These are phyloP conservation scores for Aleiodes testaceus DNA, from an alignment of 2,888 invertebrate genomes.

Conservation along the genomic window DNA sequence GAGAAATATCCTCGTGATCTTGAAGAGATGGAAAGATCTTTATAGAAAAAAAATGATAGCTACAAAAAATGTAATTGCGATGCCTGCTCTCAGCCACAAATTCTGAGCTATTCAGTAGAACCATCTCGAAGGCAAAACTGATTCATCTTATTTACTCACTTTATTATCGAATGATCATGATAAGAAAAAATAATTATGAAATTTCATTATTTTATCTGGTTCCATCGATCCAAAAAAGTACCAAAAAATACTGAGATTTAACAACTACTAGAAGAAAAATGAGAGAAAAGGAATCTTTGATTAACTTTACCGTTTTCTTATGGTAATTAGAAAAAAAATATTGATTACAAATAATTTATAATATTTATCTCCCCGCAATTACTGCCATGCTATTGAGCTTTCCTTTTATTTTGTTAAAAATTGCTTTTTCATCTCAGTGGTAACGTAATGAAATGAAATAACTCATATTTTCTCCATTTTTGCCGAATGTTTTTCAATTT, in stretches of 20 bases:
- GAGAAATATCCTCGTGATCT: too few species aligned
- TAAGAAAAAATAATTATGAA: too few species aligned
- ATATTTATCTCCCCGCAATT: slow-evolving; percentile 36
- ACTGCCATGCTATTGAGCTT: slow-evolving; percentile 53
- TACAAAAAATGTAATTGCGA: too few species aligned
- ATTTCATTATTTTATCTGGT: neutral
- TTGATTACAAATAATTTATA: slow-evolving; percentile 1
- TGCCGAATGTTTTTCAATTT: neutral
- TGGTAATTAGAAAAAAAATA: slow-evolving; percentile 35
- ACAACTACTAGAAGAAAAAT: neutral
- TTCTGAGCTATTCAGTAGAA: too few species aligned
- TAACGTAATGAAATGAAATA: neutral
- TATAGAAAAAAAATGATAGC: too few species aligned
- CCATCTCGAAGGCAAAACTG: too few species aligned
- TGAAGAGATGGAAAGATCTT: too few species aligned
- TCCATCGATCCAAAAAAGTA: slow-evolving; percentile 1
- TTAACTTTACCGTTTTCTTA: neutral
- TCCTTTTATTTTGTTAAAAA: slow-evolving; percentile 25
- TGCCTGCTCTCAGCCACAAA: too few species aligned
- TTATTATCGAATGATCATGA: too few species aligned
- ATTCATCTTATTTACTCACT: too few species aligned
- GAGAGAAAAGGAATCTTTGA: neutral
- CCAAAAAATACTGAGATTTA: slow-evolving; percentile 2
- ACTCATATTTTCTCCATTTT: neutral
- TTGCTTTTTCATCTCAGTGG: slow-evolving; percentile 13